phyloP scores from a whole-genome alignment of 2,888 invertebrate genomes.

The Chalcosyrphus nemorum region DNA sequence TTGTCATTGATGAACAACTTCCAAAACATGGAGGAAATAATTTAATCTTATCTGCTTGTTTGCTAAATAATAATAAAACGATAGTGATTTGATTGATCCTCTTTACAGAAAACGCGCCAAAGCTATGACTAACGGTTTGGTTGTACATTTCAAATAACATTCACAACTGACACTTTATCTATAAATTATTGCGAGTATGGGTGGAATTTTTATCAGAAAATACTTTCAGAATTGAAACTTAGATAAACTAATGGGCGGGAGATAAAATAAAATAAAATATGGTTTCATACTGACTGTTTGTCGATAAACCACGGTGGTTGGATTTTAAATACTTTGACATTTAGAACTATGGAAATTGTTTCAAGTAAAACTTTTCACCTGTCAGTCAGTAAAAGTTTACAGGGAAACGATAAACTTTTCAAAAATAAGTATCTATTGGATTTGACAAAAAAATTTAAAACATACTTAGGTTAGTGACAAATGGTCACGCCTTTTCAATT shows the following conservation, averaged over 20 bases:
- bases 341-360: not conserved
- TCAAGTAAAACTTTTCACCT: not conserved
- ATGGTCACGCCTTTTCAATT: too few relatives aligned
- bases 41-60: slow-evolving; percentile 48
- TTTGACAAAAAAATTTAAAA: too few relatives aligned
- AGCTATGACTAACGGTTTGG: not conserved
- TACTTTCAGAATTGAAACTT: not conserved
- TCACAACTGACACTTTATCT: slow-evolving; percentile 9
- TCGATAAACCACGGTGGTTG: not conserved
- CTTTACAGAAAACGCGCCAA: not conserved
- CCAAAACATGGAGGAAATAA: not conserved
- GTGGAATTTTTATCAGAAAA: slow-evolving; percentile 6
- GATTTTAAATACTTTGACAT: not conserved
- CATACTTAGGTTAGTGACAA: too few relatives aligned
- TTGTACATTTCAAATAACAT: slow-evolving; percentile 1
- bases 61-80: slow-evolving; percentile 17
- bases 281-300: not conserved
- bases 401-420: too few relatives aligned
- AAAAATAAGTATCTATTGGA: too few relatives aligned
- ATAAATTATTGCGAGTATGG: not conserved
- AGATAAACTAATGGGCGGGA: not conserved
- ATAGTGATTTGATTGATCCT: slow-evolving; percentile 35
- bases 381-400: too few relatives aligned
- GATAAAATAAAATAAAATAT: not conserved
- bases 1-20: not conserved